Base-by-base conservation (phyloP, 2,113 vertebrate species). In the Sylvia atricapilla region DNA sequence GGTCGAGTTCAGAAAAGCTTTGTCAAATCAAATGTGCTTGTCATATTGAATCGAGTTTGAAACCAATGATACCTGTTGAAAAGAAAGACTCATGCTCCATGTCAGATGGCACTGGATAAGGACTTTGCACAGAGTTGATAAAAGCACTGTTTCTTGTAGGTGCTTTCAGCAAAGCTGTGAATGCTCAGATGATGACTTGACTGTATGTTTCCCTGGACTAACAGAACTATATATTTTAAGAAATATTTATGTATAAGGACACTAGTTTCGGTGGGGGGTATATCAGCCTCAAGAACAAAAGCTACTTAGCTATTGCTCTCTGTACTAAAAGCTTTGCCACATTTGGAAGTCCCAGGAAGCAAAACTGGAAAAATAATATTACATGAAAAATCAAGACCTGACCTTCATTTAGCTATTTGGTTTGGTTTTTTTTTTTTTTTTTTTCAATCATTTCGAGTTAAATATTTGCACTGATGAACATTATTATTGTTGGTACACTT, bases 401-500 rank as follows among this genome's bases (percentile, higher is more conserved):
- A 39, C 58, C 66, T 95, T 60, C 56, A 47, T 70, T 85, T 90
- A 50, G 25, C 35, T 87, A 44, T 69, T 95, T 37, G 37, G 10
- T 37, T 37, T n/a, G n/a, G 37, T 37, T 37, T 8, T 92, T 58
- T 49, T 15, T 1, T 30, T 37, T 18, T 25, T 85, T 81, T 24
- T 87, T 94, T 89, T 50, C 70, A 91, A 5, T 82, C 7, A 62
- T 66, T 93, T 68, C 53, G 55, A 70, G 16, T 70, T 93, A 76
- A 94, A 88, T 93, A 93, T 50, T 90, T 91, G 78, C 28, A 44
- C 55, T 77, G 59, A 80, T 88, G 70, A 90, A 87, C 10, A 7
- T 95, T 94, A 77, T 74, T 94, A 33, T 58, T 91, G 14, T 85
- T 94, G 91, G 84, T 93, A 59, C 6, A 33, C 35, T 88, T 94